Conservation (phyloP, 1,140 invertebrate genomes). For the Drosophila nigromelanica region DNA sequence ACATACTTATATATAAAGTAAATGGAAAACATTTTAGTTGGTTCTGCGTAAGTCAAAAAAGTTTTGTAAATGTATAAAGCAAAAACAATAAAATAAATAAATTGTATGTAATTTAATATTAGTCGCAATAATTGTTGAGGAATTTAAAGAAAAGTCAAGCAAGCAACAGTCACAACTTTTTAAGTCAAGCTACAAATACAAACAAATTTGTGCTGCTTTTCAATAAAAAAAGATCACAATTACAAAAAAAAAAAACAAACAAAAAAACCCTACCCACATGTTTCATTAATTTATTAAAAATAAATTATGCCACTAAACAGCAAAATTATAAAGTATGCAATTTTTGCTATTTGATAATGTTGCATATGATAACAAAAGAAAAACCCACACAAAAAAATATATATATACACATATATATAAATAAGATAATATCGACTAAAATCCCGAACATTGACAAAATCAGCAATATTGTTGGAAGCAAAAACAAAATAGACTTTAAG, state of each 20-base stretch:
- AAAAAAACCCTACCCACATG: conserved; percentile 43
- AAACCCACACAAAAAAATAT: conserved; percentile 29
- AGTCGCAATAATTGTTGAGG: conserved; percentile 72
- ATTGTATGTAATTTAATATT: conserved; percentile 70
- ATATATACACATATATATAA: conserved; percentile 39
- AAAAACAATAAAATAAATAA: conserved; percentile 41
- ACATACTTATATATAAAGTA: conserved; percentile 39
- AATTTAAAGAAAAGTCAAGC: conserved; percentile 57
- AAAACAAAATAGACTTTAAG: conserved; percentile 74
- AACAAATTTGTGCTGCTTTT: conserved; percentile 47
- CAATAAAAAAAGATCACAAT: conserved; percentile 31
- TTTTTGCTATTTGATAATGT: conserved; percentile 42
- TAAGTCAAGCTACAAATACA: conserved; percentile 41
- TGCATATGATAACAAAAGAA: conserved; percentile 34
- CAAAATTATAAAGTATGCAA: conserved; percentile 44
- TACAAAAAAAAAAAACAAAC: conserved; percentile 33
- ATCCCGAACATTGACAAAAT: conserved; percentile 46
- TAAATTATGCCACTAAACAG: conserved; percentile 68
- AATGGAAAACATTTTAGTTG: conserved; percentile 40
- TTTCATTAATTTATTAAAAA: conserved; percentile 80
- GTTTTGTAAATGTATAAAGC: conserved; percentile 75
- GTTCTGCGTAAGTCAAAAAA: conserved; percentile 49
- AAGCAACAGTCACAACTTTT: conserved; percentile 55
- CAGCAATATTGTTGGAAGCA: conserved; percentile 54
- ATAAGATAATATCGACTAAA: conserved; percentile 48